These are phyloP conservation scores for Drosophila nikananu DNA, from an alignment of 1,140 invertebrate species.

Conservation along the genomic window DNA sequence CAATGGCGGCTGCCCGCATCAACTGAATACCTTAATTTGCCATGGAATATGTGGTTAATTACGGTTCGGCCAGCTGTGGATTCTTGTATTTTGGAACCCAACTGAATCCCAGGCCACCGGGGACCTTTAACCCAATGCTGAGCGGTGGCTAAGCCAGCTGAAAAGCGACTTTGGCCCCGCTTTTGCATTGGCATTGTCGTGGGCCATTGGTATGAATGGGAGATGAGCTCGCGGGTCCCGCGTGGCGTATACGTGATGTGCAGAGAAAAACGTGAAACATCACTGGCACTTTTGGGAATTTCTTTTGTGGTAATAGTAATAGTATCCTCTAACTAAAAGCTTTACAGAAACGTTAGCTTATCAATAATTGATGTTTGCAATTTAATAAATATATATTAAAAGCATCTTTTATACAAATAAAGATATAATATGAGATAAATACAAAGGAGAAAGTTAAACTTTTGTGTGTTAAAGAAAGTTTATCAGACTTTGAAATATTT, in stretches of 20 bases:
- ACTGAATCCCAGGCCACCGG: constrained; percentile 11
- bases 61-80: constrained; percentile 63
- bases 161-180: constrained; percentile 25
- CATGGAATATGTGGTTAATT: constrained; percentile 73
- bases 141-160: constrained; percentile 50
- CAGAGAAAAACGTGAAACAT: neutral
- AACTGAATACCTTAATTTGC: constrained; percentile 70
- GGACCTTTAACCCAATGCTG: constrained; percentile 55
- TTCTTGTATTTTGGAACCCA: constrained; percentile 15
- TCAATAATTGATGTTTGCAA: neutral
- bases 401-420: neutral
- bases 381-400: neutral
- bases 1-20: constrained; percentile 52
- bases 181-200: constrained; percentile 38
- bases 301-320: neutral
- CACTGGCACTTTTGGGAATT: constrained; percentile 11
- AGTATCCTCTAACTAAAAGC: neutral
- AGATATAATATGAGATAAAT: too few species aligned
- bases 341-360: too few species aligned
- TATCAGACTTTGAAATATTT: neutral
- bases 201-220: constrained; percentile 35
- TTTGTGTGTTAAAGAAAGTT: neutral
- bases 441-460: neutral
- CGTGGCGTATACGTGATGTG: constrained; percentile 37
- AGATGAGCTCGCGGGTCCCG: constrained; percentile 40